phyloP scores from a whole-genome alignment of 2,113 vertebrate species.

The Petrocephalus zakoni region DNA sequence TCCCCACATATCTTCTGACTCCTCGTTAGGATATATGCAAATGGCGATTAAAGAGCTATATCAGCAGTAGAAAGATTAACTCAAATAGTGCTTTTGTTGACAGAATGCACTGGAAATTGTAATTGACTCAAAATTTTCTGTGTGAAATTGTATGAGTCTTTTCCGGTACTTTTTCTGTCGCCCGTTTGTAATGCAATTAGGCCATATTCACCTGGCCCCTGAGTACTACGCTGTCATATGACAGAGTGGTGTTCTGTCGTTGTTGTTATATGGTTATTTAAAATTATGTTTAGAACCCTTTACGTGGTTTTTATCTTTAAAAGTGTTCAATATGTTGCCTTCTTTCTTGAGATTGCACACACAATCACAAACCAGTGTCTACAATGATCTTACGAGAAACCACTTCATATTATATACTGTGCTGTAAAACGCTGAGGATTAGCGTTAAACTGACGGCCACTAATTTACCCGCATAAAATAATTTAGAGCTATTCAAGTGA shows the following conservation, averaged over 20 bases:
- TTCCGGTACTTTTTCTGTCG: neutral
- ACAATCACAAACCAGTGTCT: neutral
- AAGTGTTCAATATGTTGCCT: neutral
- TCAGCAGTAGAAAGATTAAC: neutral
- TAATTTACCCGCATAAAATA: neutral
- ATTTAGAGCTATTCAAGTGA: neutral
- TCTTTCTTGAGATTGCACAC: neutral
- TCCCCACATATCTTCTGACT: neutral
- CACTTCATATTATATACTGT: neutral
- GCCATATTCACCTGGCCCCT: neutral
- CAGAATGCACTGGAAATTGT: neutral
- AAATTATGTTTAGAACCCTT: neutral
- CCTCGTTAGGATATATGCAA: neutral
- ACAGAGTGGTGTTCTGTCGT: neutral
- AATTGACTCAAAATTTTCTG: neutral
- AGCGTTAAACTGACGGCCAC: neutral
- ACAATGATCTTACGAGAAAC: neutral
- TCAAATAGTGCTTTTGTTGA: neutral
- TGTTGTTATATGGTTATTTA: neutral
- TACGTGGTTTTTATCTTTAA: neutral
- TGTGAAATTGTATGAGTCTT: neutral
- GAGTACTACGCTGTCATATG: neutral
- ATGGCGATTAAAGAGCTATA: neutral
- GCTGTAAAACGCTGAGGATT: neutral
- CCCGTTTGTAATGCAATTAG: neutral